Base-by-base conservation (phyloP, 2,797 vertebrate genomes). In the Acanthis flammea region DNA sequence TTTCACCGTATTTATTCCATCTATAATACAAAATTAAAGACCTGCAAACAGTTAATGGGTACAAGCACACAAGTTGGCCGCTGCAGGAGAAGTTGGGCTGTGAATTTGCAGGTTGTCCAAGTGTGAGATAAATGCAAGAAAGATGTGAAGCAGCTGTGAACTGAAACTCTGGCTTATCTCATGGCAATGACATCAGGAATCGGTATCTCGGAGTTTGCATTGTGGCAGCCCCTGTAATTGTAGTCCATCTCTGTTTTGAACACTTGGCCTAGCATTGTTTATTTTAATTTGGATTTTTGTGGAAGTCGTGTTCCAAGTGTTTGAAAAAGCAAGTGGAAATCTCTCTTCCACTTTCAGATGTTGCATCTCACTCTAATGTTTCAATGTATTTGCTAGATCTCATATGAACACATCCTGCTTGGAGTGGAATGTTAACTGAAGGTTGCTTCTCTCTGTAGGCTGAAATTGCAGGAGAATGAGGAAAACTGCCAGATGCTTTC, bases 191-290 rank as follows among this genome's bases (percentile, higher is more conserved):
- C 60, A 37, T 57, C 33, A 88, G 58, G 63, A 90, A 76, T 48
- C 30, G 27, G 11, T 70, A 6, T 70, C n/a, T 67, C 1, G 0
- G 22, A 63, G 23, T 78, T 82, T 0, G 0, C 5, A 3, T 61
- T 76, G 51, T 14, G 3, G 55, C 45, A 83, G 35, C 44, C 51
- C 21, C 24, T 82, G 6, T 57, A 82, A 50, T 16, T 76, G 63
- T 70, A 71, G 42, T 45, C 44, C 4, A 1, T 61, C 54, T 81
- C 73, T 37, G 6, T 42, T 84, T 61, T 33, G 63, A 75, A 28
- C 1, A 1, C 19, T 70, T 73, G 33, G 28, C 19, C 13, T 50
- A 15, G 6, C 12, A n/a, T 61, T 70, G 45, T 81, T 58, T 48
- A 72, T 78, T 85, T 93, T 61, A 55, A 79, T 79, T 73, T 15